Percentiles rank a stretch among this genome's conserved stretches.
These are phyloP conservation scores for Plecturocebus donacophilus DNA, from an alignment of 2,113 vertebrate species.

Conservation along the genomic window DNA sequence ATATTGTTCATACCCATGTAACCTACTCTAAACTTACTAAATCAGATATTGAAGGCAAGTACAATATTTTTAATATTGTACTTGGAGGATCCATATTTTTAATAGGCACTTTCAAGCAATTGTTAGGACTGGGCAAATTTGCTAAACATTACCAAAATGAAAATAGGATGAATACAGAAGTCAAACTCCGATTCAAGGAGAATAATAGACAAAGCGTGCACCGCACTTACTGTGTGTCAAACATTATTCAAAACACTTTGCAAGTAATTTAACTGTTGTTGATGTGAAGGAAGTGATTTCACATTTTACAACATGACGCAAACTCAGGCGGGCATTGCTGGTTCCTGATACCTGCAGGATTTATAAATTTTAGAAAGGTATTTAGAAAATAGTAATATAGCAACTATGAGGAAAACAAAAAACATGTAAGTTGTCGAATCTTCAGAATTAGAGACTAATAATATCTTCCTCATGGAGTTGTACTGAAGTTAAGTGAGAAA, in stretches of 20 bases:
- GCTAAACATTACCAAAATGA: background rate
- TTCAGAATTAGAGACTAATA: too few species aligned
- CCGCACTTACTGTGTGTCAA: fast-evolving
- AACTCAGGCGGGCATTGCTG: background rate
- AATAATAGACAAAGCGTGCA: background rate
- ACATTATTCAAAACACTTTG: background rate
- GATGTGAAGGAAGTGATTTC: conserved; percentile 20
- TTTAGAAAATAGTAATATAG: too few species aligned
- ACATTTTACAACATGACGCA: background rate
- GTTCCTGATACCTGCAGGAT: background rate
- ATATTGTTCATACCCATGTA: too few species aligned
- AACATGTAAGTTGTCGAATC: too few species aligned
- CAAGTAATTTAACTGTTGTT: background rate
- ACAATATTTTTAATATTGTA: too few species aligned
- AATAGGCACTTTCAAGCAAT: background rate
- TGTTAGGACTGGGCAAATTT: background rate
- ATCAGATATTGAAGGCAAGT: background rate
- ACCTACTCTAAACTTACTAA: background rate
- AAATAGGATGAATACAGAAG: background rate
- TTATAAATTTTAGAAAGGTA: background rate
- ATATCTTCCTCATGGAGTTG: too few species aligned
- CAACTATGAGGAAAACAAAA: too few species aligned
- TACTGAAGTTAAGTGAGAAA: background rate
- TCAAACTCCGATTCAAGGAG: background rate
- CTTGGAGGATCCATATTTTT: background rate